phyloP scores from a whole-genome alignment of 2,888 invertebrate genomes.

The Embidobia sp. region DNA sequence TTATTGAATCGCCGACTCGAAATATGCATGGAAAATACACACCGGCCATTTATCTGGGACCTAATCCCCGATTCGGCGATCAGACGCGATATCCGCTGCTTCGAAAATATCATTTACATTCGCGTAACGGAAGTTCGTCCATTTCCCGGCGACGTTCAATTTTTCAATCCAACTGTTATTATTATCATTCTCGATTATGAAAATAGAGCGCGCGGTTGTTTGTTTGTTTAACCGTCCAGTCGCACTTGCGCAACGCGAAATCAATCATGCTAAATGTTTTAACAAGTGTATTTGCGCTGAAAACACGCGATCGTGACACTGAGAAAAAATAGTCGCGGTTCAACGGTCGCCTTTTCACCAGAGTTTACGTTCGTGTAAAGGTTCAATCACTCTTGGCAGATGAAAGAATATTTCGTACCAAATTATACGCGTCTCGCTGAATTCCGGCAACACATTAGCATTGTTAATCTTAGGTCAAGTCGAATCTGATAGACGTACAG shows the following conservation, averaged over 20 bases:
- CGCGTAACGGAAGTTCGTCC: no score
- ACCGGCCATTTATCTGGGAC: neutral
- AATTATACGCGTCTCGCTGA: neutral
- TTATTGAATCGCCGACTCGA: conserved; percentile 6
- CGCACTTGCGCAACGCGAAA: conserved; percentile 22
- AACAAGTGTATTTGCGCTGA: conserved; percentile 50
- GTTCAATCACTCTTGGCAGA: conserved; percentile 16
- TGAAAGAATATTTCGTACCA: conserved; percentile 14
- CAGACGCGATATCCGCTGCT: no score
- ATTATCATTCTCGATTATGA: conserved; percentile 5
- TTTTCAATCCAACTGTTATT: no score
- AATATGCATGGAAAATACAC: conserved; percentile 7
- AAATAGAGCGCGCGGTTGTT: conserved; percentile 8
- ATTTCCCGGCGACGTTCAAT: no score
- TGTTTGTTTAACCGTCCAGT: conserved; percentile 28
- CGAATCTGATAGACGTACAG: no score
- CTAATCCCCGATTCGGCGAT: neutral
- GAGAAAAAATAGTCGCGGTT: conserved; percentile 45
- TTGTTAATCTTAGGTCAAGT: no score
- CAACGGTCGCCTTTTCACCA: conserved; percentile 44
- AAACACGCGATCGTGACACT: conserved; percentile 38
- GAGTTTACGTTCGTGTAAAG: conserved; percentile 18
- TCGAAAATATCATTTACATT: no score
- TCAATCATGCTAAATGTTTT: conserved; percentile 49
- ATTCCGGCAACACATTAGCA: no score